phyloP scores from a whole-genome alignment of 2,113 vertebrate species.

The Cathartes aura region DNA sequence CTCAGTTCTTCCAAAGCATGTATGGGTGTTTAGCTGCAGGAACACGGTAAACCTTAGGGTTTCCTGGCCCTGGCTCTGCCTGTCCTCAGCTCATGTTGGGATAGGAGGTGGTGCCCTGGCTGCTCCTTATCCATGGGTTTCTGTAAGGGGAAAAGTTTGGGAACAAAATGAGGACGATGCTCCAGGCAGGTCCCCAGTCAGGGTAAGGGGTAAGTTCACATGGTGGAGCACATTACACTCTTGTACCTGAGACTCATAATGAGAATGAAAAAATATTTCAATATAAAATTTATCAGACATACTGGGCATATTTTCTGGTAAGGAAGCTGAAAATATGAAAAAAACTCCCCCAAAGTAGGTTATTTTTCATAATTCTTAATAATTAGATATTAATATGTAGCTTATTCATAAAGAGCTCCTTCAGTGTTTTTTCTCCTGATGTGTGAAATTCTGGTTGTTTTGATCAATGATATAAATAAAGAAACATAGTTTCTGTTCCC shows the following conservation, averaged over 20 bases:
- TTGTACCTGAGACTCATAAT: neutral
- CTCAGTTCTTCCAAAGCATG: neutral
- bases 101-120: neutral
- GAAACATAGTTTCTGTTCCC: neutral
- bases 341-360: accelerated
- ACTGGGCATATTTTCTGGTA: neutral
- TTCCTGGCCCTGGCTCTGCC: neutral
- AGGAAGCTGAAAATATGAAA: neutral
- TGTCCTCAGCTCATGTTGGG: neutral
- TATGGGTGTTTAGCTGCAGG: neutral
- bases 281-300: neutral
- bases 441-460: neutral
- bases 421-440: neutral
- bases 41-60: neutral
- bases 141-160: neutral
- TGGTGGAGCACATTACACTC: accelerated
- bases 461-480: neutral
- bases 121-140: neutral
- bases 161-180: neutral
- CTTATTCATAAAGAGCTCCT: neutral
- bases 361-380: neutral
- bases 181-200: neutral
- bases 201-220: neutral
- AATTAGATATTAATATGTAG: neutral
- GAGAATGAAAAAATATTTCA: neutral